Evolutionary conservation across 2,113 vertebrate genomes (phyloP).

Genomic region (Microtus oregoni): DNA sequence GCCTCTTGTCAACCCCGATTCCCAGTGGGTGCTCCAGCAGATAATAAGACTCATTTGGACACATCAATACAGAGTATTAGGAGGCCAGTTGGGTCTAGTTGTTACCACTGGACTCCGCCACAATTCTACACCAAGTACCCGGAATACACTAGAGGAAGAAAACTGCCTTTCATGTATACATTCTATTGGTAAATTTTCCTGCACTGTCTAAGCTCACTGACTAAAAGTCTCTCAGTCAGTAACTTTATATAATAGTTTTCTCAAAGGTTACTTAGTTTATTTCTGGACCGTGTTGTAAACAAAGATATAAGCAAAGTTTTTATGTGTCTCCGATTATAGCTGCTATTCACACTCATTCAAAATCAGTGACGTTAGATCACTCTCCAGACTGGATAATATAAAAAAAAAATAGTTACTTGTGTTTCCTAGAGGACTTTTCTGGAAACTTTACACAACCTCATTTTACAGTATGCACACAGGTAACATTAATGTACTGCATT

Average conservation of each 20-base stretch:
- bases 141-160: background rate
- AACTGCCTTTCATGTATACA: background rate
- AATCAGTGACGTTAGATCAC: background rate
- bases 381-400: background rate
- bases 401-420: background rate
- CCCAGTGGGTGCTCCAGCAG: no score
- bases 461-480: background rate
- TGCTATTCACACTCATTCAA: background rate
- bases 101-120: background rate
- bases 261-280: background rate
- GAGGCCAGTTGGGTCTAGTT: background rate
- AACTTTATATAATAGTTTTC: background rate
- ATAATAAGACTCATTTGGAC: background rate
- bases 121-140: background rate
- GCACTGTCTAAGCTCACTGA: background rate
- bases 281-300: background rate
- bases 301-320: background rate
- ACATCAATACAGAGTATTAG: background rate
- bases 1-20: background rate
- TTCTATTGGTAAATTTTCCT: background rate
- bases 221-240: background rate
- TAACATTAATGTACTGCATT: background rate
- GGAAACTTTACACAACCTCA: background rate
- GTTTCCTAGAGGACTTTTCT: background rate
- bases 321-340: background rate